Base-by-base conservation (phyloP, 1,140 invertebrate species). In the Apis laboriosa region DNA sequence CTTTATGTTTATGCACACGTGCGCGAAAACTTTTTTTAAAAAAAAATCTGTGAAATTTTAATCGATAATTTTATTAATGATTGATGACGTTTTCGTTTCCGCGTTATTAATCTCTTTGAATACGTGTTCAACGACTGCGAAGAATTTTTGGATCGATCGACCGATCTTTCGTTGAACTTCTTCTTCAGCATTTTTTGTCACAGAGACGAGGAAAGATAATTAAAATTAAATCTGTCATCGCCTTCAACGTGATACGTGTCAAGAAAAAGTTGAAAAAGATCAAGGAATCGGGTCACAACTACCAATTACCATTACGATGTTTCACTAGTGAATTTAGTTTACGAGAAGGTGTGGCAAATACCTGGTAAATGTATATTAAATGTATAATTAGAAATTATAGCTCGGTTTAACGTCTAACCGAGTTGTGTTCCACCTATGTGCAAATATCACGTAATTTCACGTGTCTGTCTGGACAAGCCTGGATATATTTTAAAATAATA, bases 331-430 rank as follows among this genome's bases (percentile, higher is more conserved):
- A 61, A 77, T 15, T 7, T n/a, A 72, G 19, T 28, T 51, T 58
- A 34, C n/a, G 28, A 17, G 43, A 43, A 55, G 78, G 61, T 15
- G 43, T 21, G 79, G 70, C 74, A n/a, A 19, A 5, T 43, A 3
- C 13, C 34, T 53, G 34, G 28, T 28, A 63, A 55, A 68, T 66
- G 78, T 24, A 24, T 24, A 24, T 24, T 24, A 24, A 24, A 24
- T 24, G 24, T 24, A 24, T 88, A 88, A 90, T 88, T 90, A 86
- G 77, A 72, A 90, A 76, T 90, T 90, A 90, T 79, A 53, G 56
- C 49, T 67, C 21, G 61, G 85, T 56, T 88, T 85, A 83, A 81
- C 79, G 71, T 72, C 85, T 58, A 71, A 9, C 49, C 64, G 17
- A 17, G 28, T 28, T 7, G 51, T 21, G 68, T 13, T 74, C 74